Conservation (phyloP, 1,140 invertebrate species). For the Penaeus indicus region DNA sequence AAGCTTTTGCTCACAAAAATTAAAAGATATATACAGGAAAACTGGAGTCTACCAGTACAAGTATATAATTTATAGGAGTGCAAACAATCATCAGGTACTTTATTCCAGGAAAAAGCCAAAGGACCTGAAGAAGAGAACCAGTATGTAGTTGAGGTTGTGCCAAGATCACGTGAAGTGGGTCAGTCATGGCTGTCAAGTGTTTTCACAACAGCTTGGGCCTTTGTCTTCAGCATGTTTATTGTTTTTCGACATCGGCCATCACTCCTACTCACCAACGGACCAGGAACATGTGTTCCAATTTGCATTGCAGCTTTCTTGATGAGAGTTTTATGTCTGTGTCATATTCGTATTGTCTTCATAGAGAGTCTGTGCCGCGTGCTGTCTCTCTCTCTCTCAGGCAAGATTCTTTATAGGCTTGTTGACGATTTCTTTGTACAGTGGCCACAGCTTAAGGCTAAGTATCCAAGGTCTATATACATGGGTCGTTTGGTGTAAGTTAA, state of each 20-base stretch:
- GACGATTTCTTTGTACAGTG: slow-evolving; percentile 94
- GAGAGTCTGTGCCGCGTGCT: slow-evolving; percentile 95
- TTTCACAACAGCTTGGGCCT: slow-evolving; percentile 82
- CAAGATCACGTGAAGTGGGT: slow-evolving; percentile 87
- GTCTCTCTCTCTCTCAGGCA: slow-evolving; percentile 88
- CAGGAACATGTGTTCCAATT: slow-evolving; percentile 93
- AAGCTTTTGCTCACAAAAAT: too few species aligned
- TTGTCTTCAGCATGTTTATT: slow-evolving; percentile 79
- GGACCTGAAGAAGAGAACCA: background rate
- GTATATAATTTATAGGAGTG: background rate
- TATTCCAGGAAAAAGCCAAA: background rate
- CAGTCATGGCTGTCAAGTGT: slow-evolving; percentile 88
- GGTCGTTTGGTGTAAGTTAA: slow-evolving; percentile 74
- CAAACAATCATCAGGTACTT: background rate
- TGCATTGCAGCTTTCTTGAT: slow-evolving; percentile 78
- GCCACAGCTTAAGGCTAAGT: slow-evolving; percentile 77
- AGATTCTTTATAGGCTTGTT: slow-evolving; percentile 85
- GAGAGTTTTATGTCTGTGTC: slow-evolving; percentile 77
- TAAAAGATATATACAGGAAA: too few species aligned
- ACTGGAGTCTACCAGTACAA: too few species aligned
- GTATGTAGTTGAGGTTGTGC: slow-evolving; percentile 73
- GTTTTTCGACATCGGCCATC: slow-evolving; percentile 80
- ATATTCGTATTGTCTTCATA: slow-evolving; percentile 87
- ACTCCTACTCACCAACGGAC: slow-evolving; percentile 92
- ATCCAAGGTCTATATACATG: slow-evolving; percentile 77